Conservation (phyloP, 92 coral and sea anemone species). For the Diadumene lineata region DNA sequence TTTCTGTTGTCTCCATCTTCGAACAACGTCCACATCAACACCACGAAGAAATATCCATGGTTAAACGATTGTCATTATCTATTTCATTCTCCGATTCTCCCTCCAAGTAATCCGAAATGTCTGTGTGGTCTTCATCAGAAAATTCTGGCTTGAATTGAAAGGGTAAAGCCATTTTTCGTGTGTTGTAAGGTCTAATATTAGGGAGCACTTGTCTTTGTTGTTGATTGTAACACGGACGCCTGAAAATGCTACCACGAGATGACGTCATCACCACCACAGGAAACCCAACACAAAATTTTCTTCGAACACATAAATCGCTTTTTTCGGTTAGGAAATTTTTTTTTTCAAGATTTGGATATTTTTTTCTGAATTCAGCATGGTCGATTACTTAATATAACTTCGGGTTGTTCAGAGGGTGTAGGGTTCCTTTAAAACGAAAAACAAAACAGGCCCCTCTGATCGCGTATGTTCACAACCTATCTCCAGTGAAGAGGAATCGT, state of each 20-base stretch:
- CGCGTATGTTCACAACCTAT: slow-evolving; percentile 38
- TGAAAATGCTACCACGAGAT: not conserved
- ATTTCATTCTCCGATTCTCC: not conserved
- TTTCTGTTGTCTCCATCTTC: slow-evolving; percentile 9
- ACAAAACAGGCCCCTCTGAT: too few species aligned
- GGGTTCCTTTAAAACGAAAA: not conserved
- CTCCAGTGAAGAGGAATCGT: slow-evolving; percentile 47
- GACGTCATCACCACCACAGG: slow-evolving; percentile 1
- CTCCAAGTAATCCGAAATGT: slow-evolving; percentile 7
- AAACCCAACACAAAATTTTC: not conserved
- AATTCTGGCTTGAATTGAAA: slow-evolving; percentile 26
- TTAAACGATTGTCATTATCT: not conserved
- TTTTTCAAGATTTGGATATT: not conserved
- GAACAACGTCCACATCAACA: slow-evolving; percentile 7
- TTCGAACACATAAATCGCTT: not conserved
- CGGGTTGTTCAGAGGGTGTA: not conserved
- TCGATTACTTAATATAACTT: not conserved
- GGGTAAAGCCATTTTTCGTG: slow-evolving; percentile 12
- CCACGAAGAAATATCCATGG: not conserved
- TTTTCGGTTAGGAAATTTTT: not conserved
- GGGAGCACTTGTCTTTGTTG: not conserved
- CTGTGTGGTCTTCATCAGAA: not conserved
- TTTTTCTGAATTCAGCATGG: not conserved
- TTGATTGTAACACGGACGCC: not conserved
- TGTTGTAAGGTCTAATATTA: not conserved